Conservation (phyloP, 2,888 invertebrate genomes). For the Achlya flavicornis region DNA sequence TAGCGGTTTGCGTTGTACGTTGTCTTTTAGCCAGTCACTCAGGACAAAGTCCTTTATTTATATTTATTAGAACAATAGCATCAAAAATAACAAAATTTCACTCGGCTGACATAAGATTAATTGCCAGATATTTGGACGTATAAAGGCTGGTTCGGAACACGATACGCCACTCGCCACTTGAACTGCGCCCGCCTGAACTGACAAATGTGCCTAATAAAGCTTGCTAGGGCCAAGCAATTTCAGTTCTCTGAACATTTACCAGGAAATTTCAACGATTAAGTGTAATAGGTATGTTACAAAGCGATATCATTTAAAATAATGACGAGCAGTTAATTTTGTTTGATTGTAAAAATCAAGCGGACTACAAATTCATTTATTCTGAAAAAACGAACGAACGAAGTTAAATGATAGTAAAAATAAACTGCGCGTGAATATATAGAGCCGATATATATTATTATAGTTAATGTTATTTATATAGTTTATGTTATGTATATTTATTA, state of each 20-base stretch:
- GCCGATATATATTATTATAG: too few relatives aligned
- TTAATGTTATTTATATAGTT: too few relatives aligned
- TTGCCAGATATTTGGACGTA: not conserved
- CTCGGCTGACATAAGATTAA: conserved; percentile 3
- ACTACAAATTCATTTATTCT: not conserved
- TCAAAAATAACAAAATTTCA: not conserved
- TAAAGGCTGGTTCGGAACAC: not conserved
- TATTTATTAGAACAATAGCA: conserved; percentile 3
- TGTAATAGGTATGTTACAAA: not conserved
- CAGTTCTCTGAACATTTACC: not conserved
- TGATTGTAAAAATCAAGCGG: not conserved
- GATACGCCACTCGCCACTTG: conserved; percentile 13
- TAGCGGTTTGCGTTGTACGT: too few relatives aligned
- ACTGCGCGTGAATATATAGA: too few relatives aligned
- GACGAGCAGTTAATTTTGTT: not conserved
- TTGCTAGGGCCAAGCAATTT: conserved; percentile 7
- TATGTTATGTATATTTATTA: too few relatives aligned
- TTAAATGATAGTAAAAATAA: too few relatives aligned
- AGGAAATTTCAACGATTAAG: conserved; percentile 2
- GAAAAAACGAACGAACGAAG: too few relatives aligned
- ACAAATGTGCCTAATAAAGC: conserved; percentile 14
- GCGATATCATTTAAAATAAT: not conserved
- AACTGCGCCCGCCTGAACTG: conserved; percentile 8
- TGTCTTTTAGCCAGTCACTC: too few relatives aligned
- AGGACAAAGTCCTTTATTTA: too few relatives aligned